Base-by-base conservation (phyloP, 2,888 invertebrate species). In the Pseudoips prasinana region DNA sequence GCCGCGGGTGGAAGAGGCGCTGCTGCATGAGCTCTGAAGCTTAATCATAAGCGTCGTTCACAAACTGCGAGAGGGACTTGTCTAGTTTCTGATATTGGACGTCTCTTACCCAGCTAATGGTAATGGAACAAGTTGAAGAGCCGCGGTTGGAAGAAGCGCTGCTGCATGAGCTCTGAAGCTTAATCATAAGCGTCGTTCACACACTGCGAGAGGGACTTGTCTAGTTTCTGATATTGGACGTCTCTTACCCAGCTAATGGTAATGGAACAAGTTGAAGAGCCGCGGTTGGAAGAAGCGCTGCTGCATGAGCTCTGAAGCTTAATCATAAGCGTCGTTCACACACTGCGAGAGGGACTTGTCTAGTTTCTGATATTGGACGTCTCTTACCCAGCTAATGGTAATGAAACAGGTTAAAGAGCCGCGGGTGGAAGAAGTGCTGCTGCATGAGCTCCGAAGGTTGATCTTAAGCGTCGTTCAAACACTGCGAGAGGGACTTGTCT, bases 101-200 rank as follows among this genome's bases (percentile, higher is more conserved):
- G n/a, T n/a, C n/a, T n/a, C n/a, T n/a, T 18, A 54, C 51, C 54
- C 43, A 3, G 46, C 64, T 80, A 86, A 60, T 87, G 87, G 58
- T 85, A 94, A 45, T 94, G 94, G 60, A 94, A 90, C 60, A 94
- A 92, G 76, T 94, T 94, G 58, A 93, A 93, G 14, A 94, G 89
- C 35, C 93, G 87, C 60, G 93, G 91, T 77, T 94, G 93, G 90
- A 93, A 91, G 40, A 78, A 69, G 58, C 74, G 78, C 64, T 76
- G 90, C 65, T 70, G 89, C 71, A 82, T 83, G 52, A 90, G 83
- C 83, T 81, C 83, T 19, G 89, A n/a, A n/a, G n/a, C n/a, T n/a
- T n/a, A n/a, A n/a, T n/a, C n/a, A n/a, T n/a, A n/a, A n/a, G n/a
- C n/a, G n/a, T n/a, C n/a, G n/a, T n/a, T n/a, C n/a, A n/a, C n/a